These are phyloP conservation scores for Probosciger aterrimus DNA, from an alignment of 2,113 vertebrate genomes.

Conservation along the genomic window DNA sequence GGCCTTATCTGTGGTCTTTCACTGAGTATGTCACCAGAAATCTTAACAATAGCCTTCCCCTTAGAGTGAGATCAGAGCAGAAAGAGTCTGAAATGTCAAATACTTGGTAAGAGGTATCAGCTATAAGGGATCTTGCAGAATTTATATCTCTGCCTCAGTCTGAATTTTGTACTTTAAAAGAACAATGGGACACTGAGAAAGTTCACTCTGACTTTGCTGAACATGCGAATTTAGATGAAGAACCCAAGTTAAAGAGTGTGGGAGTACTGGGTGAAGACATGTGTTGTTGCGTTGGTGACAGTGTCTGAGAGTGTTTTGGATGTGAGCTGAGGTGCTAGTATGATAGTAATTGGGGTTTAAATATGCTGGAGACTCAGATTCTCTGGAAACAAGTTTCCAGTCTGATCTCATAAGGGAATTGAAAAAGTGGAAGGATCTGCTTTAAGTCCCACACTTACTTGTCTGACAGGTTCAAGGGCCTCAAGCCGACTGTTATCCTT, in stretches of 20 bases:
- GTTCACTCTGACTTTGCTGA: neutral
- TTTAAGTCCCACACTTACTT: conserved; percentile 4
- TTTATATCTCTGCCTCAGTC: neutral
- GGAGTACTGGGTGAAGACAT: conserved; percentile 8
- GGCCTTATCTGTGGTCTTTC: neutral
- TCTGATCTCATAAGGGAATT: neutral
- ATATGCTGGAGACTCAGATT: neutral
- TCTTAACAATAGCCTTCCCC: neutral
- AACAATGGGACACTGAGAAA: conserved; percentile 7
- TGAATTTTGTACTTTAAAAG: neutral
- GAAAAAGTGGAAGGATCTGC: neutral
- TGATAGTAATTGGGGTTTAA: neutral
- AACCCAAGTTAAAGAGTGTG: neutral
- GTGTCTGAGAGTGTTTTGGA: neutral
- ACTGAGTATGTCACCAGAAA: neutral
- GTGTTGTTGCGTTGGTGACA: neutral
- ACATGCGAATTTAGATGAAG: neutral
- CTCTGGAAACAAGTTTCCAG: neutral
- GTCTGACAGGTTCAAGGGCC: conserved; percentile 92
- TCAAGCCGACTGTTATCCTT: conserved; percentile 99
- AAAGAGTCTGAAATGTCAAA: neutral
- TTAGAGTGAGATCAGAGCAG: neutral
- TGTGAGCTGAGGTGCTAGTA: neutral
- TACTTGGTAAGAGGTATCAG: neutral
- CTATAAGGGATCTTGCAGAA: neutral